A percentile compares a stretch with the other conserved stretches of the same genome.
Conservation (phyloP, 2,888 invertebrate species). For the Lithophane socia region DNA sequence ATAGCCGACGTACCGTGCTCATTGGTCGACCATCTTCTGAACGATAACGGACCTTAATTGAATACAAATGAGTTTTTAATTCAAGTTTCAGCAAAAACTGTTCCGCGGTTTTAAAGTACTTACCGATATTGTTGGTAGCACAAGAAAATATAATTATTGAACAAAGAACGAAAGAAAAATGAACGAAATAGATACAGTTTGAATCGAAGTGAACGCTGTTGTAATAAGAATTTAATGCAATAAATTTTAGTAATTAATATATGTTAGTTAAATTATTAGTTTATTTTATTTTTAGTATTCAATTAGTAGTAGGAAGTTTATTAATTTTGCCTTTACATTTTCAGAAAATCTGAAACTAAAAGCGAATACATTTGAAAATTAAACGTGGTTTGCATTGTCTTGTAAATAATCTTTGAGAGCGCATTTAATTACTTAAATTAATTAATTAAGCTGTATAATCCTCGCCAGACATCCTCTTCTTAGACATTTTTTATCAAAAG, state of each 20-base stretch:
- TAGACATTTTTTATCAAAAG: not conserved
- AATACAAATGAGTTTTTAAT: conserved; percentile 56
- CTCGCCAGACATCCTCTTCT: not conserved
- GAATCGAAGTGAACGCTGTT: too few relatives aligned
- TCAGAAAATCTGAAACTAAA: conserved; percentile 2
- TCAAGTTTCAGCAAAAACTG: conserved; percentile 43
- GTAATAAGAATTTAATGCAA: not conserved
- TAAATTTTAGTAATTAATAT: too few relatives aligned
- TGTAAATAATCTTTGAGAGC: not conserved
- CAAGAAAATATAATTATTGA: not conserved
- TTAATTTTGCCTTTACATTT: not conserved
- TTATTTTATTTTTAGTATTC: too few relatives aligned
- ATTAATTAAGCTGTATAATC: not conserved
- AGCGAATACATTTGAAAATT: conserved; percentile 9
- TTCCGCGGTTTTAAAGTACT: conserved; percentile 1
- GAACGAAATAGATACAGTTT: not conserved
- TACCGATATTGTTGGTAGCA: not conserved
- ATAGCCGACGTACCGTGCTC: conserved; percentile 10
- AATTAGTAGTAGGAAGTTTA: too few relatives aligned
- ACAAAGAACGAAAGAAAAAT: too few relatives aligned
- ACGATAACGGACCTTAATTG: conserved; percentile 16
- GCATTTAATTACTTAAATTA: not conserved
- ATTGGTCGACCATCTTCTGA: not conserved
- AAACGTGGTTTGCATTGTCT: conserved; percentile 1
- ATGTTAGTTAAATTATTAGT: too few relatives aligned